Evolutionary conservation across 2,113 vertebrate species (phyloP).

Genomic region (Pelmatolapia mariae): DNA sequence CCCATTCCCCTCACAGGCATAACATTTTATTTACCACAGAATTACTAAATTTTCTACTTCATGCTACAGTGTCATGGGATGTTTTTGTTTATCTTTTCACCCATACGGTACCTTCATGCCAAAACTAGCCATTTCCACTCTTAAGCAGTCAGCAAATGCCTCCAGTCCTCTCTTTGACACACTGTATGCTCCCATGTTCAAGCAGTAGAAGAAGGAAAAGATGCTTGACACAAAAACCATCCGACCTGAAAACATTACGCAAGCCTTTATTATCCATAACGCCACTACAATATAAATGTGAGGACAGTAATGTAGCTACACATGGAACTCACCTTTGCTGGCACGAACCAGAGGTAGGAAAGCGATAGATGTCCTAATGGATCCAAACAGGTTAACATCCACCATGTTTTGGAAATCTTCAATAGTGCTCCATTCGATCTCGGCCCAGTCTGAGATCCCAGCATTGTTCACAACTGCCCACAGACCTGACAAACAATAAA

Average conservation of each 20-base stretch:
- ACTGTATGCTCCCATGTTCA: conserved; percentile 76
- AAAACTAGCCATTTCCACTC: conserved; percentile 78
- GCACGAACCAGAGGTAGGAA: conserved; percentile 76
- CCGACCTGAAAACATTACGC: conserved; percentile 56
- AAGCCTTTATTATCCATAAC: background rate
- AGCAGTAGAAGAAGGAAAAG: conserved; percentile 68
- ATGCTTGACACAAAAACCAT: conserved; percentile 78
- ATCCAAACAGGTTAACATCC: conserved; percentile 74
- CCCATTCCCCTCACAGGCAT: background rate
- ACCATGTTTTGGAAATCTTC: conserved; percentile 65
- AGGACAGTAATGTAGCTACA: too few relatives aligned
- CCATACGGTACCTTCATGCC: conserved; percentile 65
- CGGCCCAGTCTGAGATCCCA: conserved; percentile 67
- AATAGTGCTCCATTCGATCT: conserved; percentile 74
- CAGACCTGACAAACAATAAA: conserved; percentile 34
- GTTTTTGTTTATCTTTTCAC: background rate
- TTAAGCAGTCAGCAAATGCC: conserved; percentile 76
- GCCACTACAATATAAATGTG: background rate
- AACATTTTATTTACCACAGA: background rate
- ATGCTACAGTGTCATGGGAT: background rate
- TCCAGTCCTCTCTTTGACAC: conserved; percentile 81
- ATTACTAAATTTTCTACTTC: background rate
- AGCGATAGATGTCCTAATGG: conserved; percentile 70
- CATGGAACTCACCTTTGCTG: conserved; percentile 54
- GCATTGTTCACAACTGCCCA: conserved; percentile 69